Percentiles rank a stretch among this genome's conserved stretches.
phyloP scores from a whole-genome alignment of 2,113 vertebrate genomes.

The Tinamus guttatus region DNA sequence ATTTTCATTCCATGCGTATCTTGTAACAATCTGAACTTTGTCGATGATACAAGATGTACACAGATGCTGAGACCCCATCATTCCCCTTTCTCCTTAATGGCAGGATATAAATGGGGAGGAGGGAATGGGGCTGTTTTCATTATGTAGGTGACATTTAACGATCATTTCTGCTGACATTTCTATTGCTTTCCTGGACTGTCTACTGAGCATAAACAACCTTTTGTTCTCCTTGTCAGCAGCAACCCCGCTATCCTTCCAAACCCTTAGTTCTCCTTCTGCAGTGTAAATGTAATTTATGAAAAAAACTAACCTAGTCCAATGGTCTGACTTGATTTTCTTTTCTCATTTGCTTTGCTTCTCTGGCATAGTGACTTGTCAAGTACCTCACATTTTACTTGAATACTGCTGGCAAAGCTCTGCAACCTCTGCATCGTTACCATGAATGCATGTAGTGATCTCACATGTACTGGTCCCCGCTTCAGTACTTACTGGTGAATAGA shows the following conservation, averaged over 20 bases:
- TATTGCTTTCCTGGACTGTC: neutral
- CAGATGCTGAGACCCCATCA: neutral
- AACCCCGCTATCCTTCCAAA: neutral
- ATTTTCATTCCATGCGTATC: neutral
- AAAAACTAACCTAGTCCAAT: neutral
- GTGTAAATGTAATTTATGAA: constrained; percentile 17
- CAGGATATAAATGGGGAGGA: neutral
- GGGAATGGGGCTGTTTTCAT: constrained; percentile 6
- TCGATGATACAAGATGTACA: neutral
- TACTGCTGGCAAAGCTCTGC: constrained; percentile 46
- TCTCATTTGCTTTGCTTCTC: neutral
- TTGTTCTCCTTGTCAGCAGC: constrained; percentile 50
- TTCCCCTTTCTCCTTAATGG: neutral
- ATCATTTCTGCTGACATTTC: constrained; percentile 44
- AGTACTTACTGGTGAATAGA: constrained; percentile 25
- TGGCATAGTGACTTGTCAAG: constrained; percentile 39
- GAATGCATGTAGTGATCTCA: constrained; percentile 46
- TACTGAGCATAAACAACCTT: constrained; percentile 44
- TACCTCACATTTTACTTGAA: constrained; percentile 22
- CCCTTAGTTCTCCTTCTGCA: neutral
- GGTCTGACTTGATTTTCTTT: neutral
- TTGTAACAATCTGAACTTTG: constrained; percentile 9
- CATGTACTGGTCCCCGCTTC: constrained; percentile 1
- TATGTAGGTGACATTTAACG: constrained; percentile 38
- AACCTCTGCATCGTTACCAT: neutral